Conservation (phyloP, 1,140 invertebrate species). For the Hyposmocoma kahamanoa region DNA sequence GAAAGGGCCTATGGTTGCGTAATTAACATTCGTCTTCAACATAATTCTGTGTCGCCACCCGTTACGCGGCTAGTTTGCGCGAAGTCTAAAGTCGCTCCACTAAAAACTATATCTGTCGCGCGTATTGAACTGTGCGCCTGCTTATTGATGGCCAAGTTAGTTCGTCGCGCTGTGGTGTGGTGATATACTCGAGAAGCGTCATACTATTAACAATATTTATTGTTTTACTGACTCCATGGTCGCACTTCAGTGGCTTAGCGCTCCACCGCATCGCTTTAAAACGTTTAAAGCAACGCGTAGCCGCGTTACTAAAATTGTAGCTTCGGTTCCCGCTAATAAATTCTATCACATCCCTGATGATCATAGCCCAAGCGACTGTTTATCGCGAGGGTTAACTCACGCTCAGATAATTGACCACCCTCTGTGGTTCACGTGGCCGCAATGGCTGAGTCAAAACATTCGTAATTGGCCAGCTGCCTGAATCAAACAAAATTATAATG, state of each 20-base stretch:
- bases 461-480: neutral
- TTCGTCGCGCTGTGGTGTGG: neutral
- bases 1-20: constrained; percentile 26
- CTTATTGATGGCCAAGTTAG: neutral
- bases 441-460: constrained; percentile 3
- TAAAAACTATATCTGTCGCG: neutral
- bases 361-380: constrained; percentile 36
- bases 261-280: neutral
- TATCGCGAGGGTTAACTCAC: constrained; percentile 25
- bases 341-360: constrained; percentile 33
- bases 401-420: constrained; percentile 19
- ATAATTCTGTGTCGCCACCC: neutral
- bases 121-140: neutral
- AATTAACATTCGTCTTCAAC: constrained; percentile 25
- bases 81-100: constrained; percentile 20
- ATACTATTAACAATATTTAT: neutral
- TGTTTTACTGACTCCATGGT: neutral
- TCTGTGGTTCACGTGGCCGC: constrained; percentile 19
- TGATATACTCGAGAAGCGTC: neutral
- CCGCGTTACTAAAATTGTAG: constrained; percentile 43
- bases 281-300: neutral
- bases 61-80: constrained; percentile 13
- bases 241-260: neutral
- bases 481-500: no score
- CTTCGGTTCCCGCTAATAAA: constrained; percentile 6